Percentiles rank a stretch among this genome's conserved stretches.
Evolutionary conservation across 2,797 vertebrate species (phyloP).

Genomic region (Galaxias olidus): DNA sequence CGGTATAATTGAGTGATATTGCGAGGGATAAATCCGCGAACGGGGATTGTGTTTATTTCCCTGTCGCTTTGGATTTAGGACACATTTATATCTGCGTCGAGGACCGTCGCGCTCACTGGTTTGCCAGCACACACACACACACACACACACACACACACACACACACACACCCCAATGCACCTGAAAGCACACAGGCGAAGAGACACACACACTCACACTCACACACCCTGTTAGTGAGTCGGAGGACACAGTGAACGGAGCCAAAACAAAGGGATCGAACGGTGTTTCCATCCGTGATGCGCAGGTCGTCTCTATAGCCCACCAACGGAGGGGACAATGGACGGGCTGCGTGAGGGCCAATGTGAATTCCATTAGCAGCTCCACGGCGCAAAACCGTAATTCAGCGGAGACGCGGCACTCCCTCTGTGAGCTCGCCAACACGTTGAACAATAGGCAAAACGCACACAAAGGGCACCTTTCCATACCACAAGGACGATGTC

Average conservation of each 20-base stretch:
- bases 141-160: neutral
- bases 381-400: too few species aligned
- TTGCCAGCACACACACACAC: constrained; percentile 19
- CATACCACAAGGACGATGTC: too few species aligned
- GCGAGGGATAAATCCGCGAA: constrained; percentile 68
- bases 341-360: neutral
- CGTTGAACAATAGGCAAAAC: too few species aligned
- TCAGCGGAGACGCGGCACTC: too few species aligned
- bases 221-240: constrained; percentile 27
- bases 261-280: neutral
- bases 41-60: constrained; percentile 74
- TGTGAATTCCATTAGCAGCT: neutral
- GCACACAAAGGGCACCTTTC: too few species aligned
- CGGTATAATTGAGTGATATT: constrained; percentile 73
- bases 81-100: constrained; percentile 59
- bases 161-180: neutral
- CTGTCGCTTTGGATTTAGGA: constrained; percentile 69
- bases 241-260: neutral
- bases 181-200: neutral
- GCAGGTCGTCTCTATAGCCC: neutral
- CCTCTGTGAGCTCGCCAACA: too few species aligned
- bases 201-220: constrained; percentile 1
- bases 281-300: neutral
- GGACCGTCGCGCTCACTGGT: constrained; percentile 7
- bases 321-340: too few species aligned